phyloP scores from a whole-genome alignment of 92 coral and sea anemone species.

The Virgularia gustaviana region DNA sequence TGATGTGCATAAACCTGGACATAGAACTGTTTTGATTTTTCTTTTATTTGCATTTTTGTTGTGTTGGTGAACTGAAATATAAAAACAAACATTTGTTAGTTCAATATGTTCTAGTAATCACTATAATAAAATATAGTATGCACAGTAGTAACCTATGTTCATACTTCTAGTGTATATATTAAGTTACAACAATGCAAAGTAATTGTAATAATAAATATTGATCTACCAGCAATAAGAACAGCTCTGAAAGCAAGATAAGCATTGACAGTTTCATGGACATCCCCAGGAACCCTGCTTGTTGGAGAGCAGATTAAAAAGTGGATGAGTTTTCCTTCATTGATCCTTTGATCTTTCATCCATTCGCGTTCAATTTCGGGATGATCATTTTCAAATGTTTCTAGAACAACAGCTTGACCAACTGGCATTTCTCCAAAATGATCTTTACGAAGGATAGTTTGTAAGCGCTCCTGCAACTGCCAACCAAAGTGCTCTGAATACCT shows the following conservation, averaged over 20 bases:
- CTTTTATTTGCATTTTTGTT: conserved; percentile 44
- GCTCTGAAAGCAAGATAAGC: conserved; percentile 79
- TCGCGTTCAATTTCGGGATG: conserved; percentile 19
- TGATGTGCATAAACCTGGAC: conserved; percentile 75
- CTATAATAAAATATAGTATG: background rate
- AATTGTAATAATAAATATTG: background rate
- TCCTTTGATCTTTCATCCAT: conserved; percentile 51
- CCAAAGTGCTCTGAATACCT: conserved; percentile 68
- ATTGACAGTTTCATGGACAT: conserved; percentile 62
- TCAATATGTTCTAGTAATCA: background rate
- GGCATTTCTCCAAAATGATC: conserved; percentile 62
- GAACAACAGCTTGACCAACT: conserved; percentile 70
- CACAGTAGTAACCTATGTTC: background rate
- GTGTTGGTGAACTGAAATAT: conserved; percentile 55
- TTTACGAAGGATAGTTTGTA: conserved; percentile 48
- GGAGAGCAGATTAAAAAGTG: conserved; percentile 71
- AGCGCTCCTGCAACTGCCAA: conserved; percentile 74
- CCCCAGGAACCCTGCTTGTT: conserved; percentile 69
- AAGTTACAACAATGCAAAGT: background rate
- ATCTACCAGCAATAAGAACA: conserved; percentile 48
- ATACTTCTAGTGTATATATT: background rate
- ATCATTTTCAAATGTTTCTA: conserved; percentile 53
- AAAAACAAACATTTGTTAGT: background rate
- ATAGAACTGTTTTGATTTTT: conserved; percentile 60
- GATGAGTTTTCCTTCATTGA: conserved; percentile 66